Conservation (phyloP, 2,888 invertebrate species). For the Lepidochitona cinerea region DNA sequence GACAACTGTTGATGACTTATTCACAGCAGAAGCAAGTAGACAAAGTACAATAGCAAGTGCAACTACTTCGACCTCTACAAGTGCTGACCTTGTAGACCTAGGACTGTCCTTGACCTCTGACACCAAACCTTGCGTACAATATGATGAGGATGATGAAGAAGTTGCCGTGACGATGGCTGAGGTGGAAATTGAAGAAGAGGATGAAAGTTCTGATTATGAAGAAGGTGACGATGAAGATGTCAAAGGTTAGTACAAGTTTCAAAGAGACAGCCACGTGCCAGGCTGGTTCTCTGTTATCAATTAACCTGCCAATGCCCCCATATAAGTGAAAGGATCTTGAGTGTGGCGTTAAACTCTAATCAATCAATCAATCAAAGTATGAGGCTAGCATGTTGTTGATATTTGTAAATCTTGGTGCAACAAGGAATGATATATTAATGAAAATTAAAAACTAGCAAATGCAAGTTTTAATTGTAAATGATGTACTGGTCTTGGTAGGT, state of each 20-base stretch:
- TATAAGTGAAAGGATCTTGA: too few relatives aligned
- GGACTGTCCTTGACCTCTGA: background rate
- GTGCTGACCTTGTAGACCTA: background rate
- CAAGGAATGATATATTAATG: too few relatives aligned
- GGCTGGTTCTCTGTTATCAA: too few relatives aligned
- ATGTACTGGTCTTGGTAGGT: too few relatives aligned
- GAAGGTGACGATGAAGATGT: constrained; percentile 10
- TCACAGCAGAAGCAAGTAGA: background rate
- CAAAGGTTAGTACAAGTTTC: constrained; percentile 7
- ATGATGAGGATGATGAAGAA: constrained; percentile 60
- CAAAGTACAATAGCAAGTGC: background rate
- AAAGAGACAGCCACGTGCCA: too few relatives aligned
- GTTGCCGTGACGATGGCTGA: constrained; percentile 51
- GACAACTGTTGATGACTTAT: background rate
- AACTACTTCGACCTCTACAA: background rate
- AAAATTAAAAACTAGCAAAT: too few relatives aligned
- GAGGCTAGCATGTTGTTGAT: too few relatives aligned
- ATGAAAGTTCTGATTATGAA: constrained; percentile 28
- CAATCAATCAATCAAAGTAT: too few relatives aligned
- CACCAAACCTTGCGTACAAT: constrained; percentile 9
- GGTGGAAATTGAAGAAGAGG: constrained; percentile 22
- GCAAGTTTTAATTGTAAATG: too few relatives aligned
- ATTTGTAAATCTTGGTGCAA: too few relatives aligned
- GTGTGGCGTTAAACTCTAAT: too few relatives aligned
- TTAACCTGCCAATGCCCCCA: too few relatives aligned